These are phyloP conservation scores for Caenorhabditis macrosperma DNA, from an alignment of 2,888 invertebrate genomes.

Conservation along the genomic window DNA sequence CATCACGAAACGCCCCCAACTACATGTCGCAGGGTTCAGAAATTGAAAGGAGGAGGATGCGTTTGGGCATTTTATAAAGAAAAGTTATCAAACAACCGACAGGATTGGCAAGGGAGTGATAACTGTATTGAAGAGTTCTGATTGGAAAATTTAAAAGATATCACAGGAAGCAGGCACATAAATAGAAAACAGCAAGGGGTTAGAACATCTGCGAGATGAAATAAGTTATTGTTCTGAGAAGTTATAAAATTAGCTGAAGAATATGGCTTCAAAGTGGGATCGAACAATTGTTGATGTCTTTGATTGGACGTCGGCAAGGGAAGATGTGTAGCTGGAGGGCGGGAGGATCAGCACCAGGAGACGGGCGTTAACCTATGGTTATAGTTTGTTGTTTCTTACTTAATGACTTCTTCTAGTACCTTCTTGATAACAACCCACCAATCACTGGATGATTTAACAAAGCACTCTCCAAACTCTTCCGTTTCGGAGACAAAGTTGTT, in stretches of 20 bases:
- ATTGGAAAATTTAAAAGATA: conserved; percentile 26
- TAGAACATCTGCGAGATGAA: not conserved
- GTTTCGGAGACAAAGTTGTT: conserved; percentile 67
- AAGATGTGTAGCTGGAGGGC: conserved; percentile 61
- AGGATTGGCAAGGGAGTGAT: conserved; percentile 6
- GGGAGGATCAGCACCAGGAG: conserved; percentile 73
- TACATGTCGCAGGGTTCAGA: conserved; percentile 15
- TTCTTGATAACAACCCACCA: conserved; percentile 78
- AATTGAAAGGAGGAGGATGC: conserved; percentile 11
- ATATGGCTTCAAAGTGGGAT: conserved; percentile 71
- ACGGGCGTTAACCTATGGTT: conserved; percentile 67
- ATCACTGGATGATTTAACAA: conserved; percentile 74
- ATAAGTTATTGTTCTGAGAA: conserved; percentile 2
- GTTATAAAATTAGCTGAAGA: conserved; percentile 59
- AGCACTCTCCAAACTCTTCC: conserved; percentile 73
- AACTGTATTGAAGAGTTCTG: not conserved
- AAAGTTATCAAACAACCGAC: conserved; percentile 1
- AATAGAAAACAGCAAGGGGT: not conserved
- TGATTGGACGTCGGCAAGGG: conserved; percentile 71
- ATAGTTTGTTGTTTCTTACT: too few species aligned
- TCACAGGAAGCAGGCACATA: conserved; percentile 23
- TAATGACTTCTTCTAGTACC: too few species aligned
- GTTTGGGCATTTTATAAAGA: not conserved
- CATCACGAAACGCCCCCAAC: not conserved
- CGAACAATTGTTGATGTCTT: conserved; percentile 67